A percentile compares a stretch with the other conserved stretches of the same genome.
Evolutionary conservation across 2,888 invertebrate species (phyloP).

Genomic region (Orthonevra nobilis): DNA sequence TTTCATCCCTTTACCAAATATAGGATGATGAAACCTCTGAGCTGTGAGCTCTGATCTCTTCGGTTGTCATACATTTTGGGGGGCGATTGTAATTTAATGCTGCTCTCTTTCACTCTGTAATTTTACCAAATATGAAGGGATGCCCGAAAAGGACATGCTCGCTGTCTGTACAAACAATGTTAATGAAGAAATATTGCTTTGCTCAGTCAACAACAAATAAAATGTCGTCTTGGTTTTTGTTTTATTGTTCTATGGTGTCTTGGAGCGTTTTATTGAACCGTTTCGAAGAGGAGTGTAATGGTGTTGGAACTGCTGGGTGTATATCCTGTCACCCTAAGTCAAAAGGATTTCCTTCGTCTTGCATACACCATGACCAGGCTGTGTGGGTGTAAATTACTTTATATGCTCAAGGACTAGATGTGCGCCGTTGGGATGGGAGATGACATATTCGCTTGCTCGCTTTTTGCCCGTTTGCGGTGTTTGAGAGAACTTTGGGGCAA

Average conservation of each 20-base stretch:
- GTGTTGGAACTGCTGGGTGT: conserved; percentile 9
- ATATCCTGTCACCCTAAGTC: conserved; percentile 51
- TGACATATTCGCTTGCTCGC: conserved; percentile 50
- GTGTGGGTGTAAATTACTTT: conserved; percentile 57
- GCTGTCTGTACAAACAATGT: conserved; percentile 33
- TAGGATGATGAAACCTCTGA: conserved; percentile 42
- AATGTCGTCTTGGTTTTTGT: conserved; percentile 39
- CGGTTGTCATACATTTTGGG: conserved; percentile 18
- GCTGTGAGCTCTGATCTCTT: conserved; percentile 31
- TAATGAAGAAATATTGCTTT: conserved; percentile 11
- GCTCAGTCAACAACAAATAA: conserved; percentile 52
- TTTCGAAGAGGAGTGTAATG: conserved; percentile 6
- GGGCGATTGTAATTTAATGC: conserved; percentile 56
- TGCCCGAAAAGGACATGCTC: conserved; percentile 11
- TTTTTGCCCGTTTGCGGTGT: conserved; percentile 35
- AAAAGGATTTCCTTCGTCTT: conserved; percentile 56
- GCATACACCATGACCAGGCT: neutral
- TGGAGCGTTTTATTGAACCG: conserved; percentile 33
- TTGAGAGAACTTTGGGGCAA: conserved; percentile 58
- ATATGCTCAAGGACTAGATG: conserved; percentile 66
- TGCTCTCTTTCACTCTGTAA: conserved; percentile 56
- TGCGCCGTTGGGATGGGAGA: conserved; percentile 63
- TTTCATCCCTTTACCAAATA: conserved; percentile 59
- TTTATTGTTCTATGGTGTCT: no score
- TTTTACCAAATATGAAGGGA: neutral